Percentiles rank a stretch among this genome's conserved stretches.
Conservation (phyloP, 2,888 invertebrate species). For the Habrosyne pyritoides region DNA sequence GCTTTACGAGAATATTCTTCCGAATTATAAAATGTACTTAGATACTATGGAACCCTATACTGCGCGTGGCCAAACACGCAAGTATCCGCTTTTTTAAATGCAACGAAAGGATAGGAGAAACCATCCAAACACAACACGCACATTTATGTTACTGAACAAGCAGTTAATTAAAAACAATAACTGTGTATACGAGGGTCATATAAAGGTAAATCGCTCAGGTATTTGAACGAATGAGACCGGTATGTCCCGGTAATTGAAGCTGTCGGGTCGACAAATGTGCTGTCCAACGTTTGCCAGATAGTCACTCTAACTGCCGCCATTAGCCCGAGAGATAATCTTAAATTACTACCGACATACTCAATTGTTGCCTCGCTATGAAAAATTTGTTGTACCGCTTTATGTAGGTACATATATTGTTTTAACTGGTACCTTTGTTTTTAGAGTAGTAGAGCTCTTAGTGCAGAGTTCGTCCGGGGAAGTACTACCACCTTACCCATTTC, state of each 20-base stretch:
- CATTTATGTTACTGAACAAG: conserved; percentile 14
- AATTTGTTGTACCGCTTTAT: background rate
- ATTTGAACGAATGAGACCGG: conserved; percentile 64
- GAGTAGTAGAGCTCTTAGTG: too few species aligned
- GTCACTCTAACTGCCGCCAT: conserved; percentile 71
- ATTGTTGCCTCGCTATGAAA: conserved; percentile 33
- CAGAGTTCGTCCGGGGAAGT: too few species aligned
- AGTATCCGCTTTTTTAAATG: too few species aligned
- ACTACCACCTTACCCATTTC: too few species aligned
- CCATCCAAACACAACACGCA: background rate
- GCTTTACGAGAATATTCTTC: too few species aligned
- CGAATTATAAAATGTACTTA: too few species aligned
- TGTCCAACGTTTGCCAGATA: conserved; percentile 68
- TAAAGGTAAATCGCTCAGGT: conserved; percentile 62
- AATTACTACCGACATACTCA: conserved; percentile 54
- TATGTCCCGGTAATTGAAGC: conserved; percentile 75
- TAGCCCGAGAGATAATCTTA: conserved; percentile 67
- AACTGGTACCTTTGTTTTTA: background rate
- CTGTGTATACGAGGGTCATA: conserved; percentile 26
- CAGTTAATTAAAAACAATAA: conserved; percentile 42
- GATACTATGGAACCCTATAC: too few species aligned
- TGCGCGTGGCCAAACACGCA: too few species aligned
- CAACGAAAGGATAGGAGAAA: background rate
- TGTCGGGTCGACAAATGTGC: conserved; percentile 75
- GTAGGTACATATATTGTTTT: too few species aligned